Percentiles rank a stretch among this genome's conserved stretches.
Conservation (phyloP, 2,888 invertebrate genomes). For the Campoplex nolae region DNA sequence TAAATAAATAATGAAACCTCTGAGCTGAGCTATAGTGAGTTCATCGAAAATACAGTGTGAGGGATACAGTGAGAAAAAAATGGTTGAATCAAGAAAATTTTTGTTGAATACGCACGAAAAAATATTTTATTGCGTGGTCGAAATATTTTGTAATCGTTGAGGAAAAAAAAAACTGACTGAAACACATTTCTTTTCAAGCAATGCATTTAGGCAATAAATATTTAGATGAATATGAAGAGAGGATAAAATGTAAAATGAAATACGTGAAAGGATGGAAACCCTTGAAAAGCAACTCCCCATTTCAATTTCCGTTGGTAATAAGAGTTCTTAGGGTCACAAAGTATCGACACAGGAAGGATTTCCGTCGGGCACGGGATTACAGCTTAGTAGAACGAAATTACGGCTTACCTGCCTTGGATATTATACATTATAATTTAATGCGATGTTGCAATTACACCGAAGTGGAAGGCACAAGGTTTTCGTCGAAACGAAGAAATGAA, state of each 20-base stretch:
- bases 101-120: too few relatives aligned
- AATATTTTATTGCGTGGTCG: too few relatives aligned
- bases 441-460: neutral
- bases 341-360: slow-evolving; percentile 29
- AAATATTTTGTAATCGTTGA: too few relatives aligned
- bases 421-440: slow-evolving; percentile 54
- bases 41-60: too few relatives aligned
- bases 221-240: neutral
- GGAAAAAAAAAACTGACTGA: too few relatives aligned
- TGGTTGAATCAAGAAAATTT: too few relatives aligned
- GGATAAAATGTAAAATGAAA: neutral
- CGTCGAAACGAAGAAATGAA: neutral
- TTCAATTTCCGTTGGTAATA: slow-evolving; percentile 51
- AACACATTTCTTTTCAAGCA: too few relatives aligned
- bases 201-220: neutral
- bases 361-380: slow-evolving; percentile 22
- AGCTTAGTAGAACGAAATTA: slow-evolving; percentile 3
- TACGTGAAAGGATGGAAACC: slow-evolving; percentile 17
- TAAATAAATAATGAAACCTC: too few relatives aligned
- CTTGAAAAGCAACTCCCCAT: slow-evolving; percentile 18
- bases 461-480: neutral
- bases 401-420: slow-evolving; percentile 41
- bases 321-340: slow-evolving; percentile 33
- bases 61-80: too few relatives aligned
- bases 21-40: too few relatives aligned